Conservation (phyloP, 2,888 invertebrate genomes). For the Hirtodrosophila histrioides region DNA sequence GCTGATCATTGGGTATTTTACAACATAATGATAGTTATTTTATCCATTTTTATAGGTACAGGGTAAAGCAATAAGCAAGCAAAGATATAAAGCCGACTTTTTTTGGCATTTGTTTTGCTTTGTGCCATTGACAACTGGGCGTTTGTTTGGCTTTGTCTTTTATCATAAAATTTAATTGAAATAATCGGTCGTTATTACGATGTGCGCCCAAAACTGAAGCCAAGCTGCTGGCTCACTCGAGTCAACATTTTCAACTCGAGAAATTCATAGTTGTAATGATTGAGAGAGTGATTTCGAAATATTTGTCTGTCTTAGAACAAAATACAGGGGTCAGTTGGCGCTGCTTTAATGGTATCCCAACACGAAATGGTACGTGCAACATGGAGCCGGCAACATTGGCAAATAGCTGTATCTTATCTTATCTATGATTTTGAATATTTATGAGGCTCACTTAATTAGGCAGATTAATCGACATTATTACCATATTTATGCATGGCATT, state of each 20-base stretch:
- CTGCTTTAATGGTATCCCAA: constrained; percentile 60
- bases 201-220: constrained; percentile 12
- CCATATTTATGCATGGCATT: constrained; percentile 58
- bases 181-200: constrained; percentile 60
- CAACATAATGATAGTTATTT: not conserved
- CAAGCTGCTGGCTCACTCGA: constrained; percentile 27
- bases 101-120: constrained; percentile 53
- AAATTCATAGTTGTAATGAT: constrained; percentile 41
- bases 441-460: constrained; percentile 70
- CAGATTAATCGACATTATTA: constrained; percentile 57
- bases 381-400: constrained; percentile 24
- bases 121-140: constrained; percentile 69
- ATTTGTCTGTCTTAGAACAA: constrained; percentile 24
- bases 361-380: constrained; percentile 71
- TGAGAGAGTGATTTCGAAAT: constrained; percentile 55
- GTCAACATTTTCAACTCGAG: constrained; percentile 27
- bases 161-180: constrained; percentile 67
- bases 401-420: constrained; percentile 46
- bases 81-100: constrained; percentile 1
- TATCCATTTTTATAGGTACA: not conserved
- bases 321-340: constrained; percentile 21
- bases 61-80: constrained; percentile 19
- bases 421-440: constrained; percentile 73
- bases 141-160: constrained; percentile 63
- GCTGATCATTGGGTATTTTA: too few relatives aligned